phyloP scores from a whole-genome alignment of 1,140 invertebrate species.

The Zaprionus nigranus region DNA sequence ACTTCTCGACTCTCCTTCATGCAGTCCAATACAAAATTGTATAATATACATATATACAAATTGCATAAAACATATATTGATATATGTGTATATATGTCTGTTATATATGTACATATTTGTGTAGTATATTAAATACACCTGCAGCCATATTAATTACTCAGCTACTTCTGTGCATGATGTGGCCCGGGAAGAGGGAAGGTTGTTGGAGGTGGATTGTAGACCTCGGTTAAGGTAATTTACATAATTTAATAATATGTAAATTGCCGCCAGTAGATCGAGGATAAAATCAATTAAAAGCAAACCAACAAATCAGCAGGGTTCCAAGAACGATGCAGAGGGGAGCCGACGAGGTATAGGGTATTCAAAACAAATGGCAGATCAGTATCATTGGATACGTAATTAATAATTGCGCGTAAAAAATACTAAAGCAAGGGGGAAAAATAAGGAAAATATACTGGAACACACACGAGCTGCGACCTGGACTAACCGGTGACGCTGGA shows the following conservation, averaged over 20 bases:
- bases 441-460: constrained; percentile 1
- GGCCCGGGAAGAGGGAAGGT: no score
- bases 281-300: constrained; percentile 64
- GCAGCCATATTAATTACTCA: background rate
- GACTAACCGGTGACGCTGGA: constrained; percentile 15
- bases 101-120: no score
- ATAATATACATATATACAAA: no score
- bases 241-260: constrained; percentile 76
- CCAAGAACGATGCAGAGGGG: background rate
- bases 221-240: constrained; percentile 48
- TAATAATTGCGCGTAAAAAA: constrained; percentile 69
- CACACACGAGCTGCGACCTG: constrained; percentile 12
- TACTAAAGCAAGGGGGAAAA: constrained; percentile 11
- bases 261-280: constrained; percentile 54
- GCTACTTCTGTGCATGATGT: background rate
- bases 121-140: no score
- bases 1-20: no score
- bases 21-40: no score
- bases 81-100: background rate
- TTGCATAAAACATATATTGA: no score
- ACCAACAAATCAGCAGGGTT: constrained; percentile 56
- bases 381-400: constrained; percentile 79
- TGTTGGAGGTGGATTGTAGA: no score
- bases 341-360: background rate
- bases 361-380: constrained; percentile 67